Evolutionary conservation across 2,113 vertebrate genomes (phyloP).

Genomic region (Phalacrocorax brasilianus): DNA sequence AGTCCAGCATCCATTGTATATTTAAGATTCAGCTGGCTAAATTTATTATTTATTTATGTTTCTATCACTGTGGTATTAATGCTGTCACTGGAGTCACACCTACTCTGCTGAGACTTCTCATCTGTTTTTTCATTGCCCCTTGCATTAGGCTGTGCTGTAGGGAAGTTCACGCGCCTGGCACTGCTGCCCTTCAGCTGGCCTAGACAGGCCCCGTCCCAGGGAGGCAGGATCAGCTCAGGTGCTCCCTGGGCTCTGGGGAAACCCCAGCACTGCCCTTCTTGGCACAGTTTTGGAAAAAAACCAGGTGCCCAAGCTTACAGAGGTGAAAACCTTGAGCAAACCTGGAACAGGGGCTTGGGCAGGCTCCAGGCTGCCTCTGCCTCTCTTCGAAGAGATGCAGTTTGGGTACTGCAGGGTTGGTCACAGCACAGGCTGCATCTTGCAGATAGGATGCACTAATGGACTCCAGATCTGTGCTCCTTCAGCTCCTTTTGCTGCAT

Average conservation of each 20-base stretch:
- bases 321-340: background rate
- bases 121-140: background rate
- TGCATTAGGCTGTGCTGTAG: too few relatives aligned
- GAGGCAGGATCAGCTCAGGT: background rate
- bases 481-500: background rate
- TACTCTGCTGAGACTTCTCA: background rate
- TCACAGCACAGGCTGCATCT: background rate
- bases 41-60: background rate
- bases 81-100: background rate
- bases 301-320: background rate
- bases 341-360: background rate
- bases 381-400: background rate
- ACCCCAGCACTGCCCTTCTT: background rate
- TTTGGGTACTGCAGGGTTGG: background rate
- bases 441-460: background rate
- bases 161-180: background rate
- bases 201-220: background rate
- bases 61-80: background rate
- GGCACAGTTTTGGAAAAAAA: background rate
- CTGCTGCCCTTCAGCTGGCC: background rate
- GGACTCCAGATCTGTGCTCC: background rate
- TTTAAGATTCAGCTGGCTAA: background rate
- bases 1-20: background rate
- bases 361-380: background rate
- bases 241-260: fast-evolving